Conservation (phyloP, 2,888 invertebrate species). For the Pterostichus madidus region DNA sequence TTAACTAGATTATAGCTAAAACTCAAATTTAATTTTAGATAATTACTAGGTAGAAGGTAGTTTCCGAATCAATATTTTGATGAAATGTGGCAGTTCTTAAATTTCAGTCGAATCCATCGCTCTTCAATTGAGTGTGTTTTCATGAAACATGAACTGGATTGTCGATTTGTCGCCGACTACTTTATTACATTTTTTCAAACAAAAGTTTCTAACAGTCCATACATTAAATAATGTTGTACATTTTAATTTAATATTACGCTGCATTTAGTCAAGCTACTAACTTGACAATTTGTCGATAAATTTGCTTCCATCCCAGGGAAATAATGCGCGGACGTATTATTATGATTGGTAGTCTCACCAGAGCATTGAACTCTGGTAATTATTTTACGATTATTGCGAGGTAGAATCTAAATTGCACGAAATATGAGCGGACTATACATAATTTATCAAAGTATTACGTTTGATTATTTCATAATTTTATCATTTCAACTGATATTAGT, state of each 20-base stretch:
- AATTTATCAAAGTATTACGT: constrained; percentile 34
- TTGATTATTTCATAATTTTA: background rate
- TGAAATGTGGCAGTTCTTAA: too few species aligned
- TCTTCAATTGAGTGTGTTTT: too few species aligned
- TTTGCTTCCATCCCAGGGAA: background rate
- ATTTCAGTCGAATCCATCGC: too few species aligned
- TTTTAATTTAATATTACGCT: constrained; percentile 2
- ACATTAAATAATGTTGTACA: constrained; percentile 3
- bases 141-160: too few species aligned
- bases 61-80: too few species aligned
- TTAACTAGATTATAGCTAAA: too few species aligned
- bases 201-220: too few species aligned
- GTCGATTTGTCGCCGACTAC: too few species aligned
- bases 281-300: constrained; percentile 38
- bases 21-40: too few species aligned
- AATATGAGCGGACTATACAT: constrained; percentile 42
- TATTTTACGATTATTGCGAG: constrained; percentile 43
- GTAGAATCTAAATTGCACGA: constrained; percentile 28
- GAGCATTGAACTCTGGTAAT: constrained; percentile 42
- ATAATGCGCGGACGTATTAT: constrained; percentile 30
- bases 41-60: too few species aligned
- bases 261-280: constrained; percentile 2
- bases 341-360: constrained; percentile 31
- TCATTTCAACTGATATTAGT: background rate
- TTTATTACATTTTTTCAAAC: too few species aligned